Evolutionary conservation across 2,888 invertebrate genomes (phyloP).

Genomic region (Augiades crinisus): DNA sequence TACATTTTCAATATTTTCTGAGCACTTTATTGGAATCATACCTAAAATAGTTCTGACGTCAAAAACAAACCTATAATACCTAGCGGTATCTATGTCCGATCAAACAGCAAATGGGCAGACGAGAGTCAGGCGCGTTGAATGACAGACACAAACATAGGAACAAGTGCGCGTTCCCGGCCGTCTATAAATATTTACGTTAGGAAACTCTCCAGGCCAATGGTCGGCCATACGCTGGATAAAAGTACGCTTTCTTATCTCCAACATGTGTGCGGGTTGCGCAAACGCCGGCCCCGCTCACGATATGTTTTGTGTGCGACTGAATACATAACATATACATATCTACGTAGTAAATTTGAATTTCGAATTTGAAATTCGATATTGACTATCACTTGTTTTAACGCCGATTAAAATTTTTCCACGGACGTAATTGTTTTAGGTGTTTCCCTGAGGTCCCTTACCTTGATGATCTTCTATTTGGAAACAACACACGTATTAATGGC

Average conservation of each 20-base stretch:
- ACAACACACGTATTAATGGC: too few relatives aligned
- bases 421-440: too few relatives aligned
- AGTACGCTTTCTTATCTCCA: slow-evolving; percentile 75
- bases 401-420: too few relatives aligned
- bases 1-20: too few relatives aligned
- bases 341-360: too few relatives aligned
- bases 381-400: too few relatives aligned
- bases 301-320: neutral
- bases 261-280: slow-evolving; percentile 70
- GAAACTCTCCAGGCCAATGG: slow-evolving; percentile 76
- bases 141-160: slow-evolving; percentile 78
- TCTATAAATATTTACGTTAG: slow-evolving; percentile 80
- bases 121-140: slow-evolving; percentile 58
- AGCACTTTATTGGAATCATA: too few relatives aligned
- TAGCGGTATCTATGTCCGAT: slow-evolving; percentile 28
- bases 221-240: slow-evolving; percentile 70
- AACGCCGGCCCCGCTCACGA: slow-evolving; percentile 40
- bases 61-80: slow-evolving; percentile 3
- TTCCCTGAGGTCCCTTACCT: too few relatives aligned
- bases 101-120: slow-evolving; percentile 42
- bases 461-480: too few relatives aligned
- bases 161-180: slow-evolving; percentile 62
- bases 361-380: too few relatives aligned
- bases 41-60: neutral
- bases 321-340: neutral